Conservation (phyloP, 1,140 invertebrate species). For the Atopsyche davidsoni region DNA sequence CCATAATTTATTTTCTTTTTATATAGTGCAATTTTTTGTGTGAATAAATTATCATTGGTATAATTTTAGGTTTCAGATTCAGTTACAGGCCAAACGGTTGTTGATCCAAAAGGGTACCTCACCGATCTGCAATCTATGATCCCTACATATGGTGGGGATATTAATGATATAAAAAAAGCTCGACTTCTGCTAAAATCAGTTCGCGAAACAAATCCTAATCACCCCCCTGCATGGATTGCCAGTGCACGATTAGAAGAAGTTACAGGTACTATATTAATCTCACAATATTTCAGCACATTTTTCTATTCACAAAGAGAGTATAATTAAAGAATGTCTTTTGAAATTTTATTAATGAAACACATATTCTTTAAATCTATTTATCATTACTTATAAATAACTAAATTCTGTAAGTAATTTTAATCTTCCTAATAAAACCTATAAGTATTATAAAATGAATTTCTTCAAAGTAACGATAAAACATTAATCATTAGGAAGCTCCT, state of each 20-base stretch:
- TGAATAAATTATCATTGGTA: not conserved
- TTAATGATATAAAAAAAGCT: conserved; percentile 99
- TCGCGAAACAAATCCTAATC: conserved; percentile 97
- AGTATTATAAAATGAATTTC: too few relatives aligned
- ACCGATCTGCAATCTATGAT: conserved; percentile 99
- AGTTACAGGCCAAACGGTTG: conserved; percentile 97
- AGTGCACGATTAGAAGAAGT: conserved; percentile 98
- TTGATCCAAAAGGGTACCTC: conserved; percentile 98
- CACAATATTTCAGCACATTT: too few relatives aligned
- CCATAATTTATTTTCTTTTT: conserved; percentile 3
- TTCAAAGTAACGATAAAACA: too few relatives aligned
- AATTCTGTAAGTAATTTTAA: not conserved
- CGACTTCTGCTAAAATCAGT: conserved; percentile 94
- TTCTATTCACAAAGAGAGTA: too few relatives aligned
- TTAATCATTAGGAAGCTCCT: too few relatives aligned
- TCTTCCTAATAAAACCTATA: too few relatives aligned
- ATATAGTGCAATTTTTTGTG: not conserved
- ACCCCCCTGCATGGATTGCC: conserved; percentile 99
- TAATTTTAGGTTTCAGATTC: conserved; percentile 78
- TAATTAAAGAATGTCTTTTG: too few relatives aligned
- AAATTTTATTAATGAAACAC: too few relatives aligned
- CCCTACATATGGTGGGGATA: conserved; percentile 95
- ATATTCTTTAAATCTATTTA: too few relatives aligned
- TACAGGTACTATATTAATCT: conserved; percentile 83
- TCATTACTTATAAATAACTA: not conserved